Evolutionary conservation across 2,113 vertebrate species (phyloP).

Genomic region (Steatornis caripensis): DNA sequence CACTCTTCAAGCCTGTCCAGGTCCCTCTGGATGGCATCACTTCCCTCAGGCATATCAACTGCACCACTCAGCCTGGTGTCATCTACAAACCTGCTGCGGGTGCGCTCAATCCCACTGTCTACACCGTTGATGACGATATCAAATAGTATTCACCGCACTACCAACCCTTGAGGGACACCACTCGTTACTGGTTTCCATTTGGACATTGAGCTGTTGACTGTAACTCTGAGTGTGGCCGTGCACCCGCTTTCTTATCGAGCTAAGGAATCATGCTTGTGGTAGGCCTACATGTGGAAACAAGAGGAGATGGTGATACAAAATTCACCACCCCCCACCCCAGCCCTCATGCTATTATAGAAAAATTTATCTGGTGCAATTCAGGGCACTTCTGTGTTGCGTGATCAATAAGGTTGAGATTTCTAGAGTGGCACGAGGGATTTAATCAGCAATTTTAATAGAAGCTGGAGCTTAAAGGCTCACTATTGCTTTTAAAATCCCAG

Average conservation of each 20-base stretch:
- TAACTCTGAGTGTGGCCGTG: not conserved
- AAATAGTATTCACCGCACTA: not conserved
- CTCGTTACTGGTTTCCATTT: not conserved
- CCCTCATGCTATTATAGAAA: not conserved
- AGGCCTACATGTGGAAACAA: not conserved
- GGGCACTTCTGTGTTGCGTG: not conserved
- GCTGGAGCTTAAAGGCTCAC: not conserved
- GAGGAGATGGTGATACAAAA: not conserved
- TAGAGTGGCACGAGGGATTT: not conserved
- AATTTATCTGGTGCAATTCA: not conserved
- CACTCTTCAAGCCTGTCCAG: not conserved
- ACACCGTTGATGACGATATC: accelerated
- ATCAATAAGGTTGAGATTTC: not conserved
- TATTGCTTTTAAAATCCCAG: not conserved
- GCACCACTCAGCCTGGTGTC: not conserved
- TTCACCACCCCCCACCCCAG: not conserved
- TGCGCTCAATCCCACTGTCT: not conserved
- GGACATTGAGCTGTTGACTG: not conserved
- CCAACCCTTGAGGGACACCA: not conserved
- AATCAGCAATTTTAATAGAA: not conserved
- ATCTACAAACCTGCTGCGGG: not conserved
- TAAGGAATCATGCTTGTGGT: not conserved
- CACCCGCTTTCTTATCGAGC: not conserved
- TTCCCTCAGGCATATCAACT: accelerated
- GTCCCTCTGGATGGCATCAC: not conserved